Conservation (phyloP, 2,113 vertebrate species). For the Macrotis lagotis region DNA sequence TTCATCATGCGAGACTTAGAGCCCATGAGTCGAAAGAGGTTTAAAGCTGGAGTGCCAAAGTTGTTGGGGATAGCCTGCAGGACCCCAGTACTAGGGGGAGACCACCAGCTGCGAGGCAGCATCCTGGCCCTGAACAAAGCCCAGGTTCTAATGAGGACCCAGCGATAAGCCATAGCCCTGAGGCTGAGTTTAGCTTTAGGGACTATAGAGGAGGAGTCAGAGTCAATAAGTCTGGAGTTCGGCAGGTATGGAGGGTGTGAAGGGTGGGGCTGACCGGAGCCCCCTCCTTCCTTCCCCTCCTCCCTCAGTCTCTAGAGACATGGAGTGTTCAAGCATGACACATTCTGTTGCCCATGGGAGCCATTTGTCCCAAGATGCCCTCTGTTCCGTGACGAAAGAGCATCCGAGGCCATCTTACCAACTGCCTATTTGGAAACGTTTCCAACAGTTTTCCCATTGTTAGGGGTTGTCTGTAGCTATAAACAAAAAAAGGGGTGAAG, state of each 20-base stretch:
- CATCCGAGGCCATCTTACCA: background rate
- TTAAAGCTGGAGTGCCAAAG: conserved; percentile 1
- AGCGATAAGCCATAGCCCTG: conserved; percentile 92
- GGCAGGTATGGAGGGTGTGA: accelerated
- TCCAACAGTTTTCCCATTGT: background rate
- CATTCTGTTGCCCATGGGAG: background rate
- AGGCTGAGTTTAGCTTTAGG: background rate
- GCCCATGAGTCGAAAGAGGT: conserved; percentile 57
- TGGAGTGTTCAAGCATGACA: no score
- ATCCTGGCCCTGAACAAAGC: conserved; percentile 56
- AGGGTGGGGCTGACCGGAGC: no score
- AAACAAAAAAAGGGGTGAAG: background rate
- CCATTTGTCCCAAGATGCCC: no score
- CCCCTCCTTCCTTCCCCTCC: no score
- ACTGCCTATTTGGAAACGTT: background rate
- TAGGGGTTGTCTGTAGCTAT: background rate
- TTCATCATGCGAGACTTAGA: conserved; percentile 63
- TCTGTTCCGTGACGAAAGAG: no score
- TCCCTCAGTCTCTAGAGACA: background rate
- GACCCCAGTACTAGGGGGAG: conserved; percentile 43
- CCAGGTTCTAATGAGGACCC: conserved; percentile 85
- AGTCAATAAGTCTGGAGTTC: background rate
- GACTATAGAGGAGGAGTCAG: background rate
- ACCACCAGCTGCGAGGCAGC: conserved; percentile 31
- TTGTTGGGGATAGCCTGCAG: conserved; percentile 1